These are phyloP conservation scores for Drosophila yooni DNA, from an alignment of 2,888 invertebrate genomes.

Conservation along the genomic window DNA sequence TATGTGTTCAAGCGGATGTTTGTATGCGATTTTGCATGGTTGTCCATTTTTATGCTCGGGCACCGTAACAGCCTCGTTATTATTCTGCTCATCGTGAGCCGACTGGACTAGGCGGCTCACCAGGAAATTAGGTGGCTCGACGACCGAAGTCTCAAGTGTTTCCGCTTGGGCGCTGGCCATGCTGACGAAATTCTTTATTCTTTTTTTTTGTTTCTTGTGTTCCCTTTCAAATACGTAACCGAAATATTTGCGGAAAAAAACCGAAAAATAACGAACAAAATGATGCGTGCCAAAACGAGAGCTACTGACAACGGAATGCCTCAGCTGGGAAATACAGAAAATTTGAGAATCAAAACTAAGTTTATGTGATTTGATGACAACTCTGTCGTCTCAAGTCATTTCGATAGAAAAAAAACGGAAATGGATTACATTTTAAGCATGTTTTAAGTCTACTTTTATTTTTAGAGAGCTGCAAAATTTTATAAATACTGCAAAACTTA, in stretches of 20 bases:
- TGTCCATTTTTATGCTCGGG: constrained; percentile 36
- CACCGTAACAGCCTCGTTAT: constrained; percentile 10
- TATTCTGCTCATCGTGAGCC: constrained; percentile 16
- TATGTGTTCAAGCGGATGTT: constrained; percentile 68
- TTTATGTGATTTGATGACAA: not conserved
- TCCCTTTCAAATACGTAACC: constrained; percentile 22
- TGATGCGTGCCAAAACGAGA: constrained; percentile 61
- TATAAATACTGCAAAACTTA: constrained; percentile 71
- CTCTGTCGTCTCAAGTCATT: not conserved
- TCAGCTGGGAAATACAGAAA: not conserved
- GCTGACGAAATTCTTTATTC: not conserved
- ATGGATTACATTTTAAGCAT: not conserved
- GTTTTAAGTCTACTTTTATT: constrained; percentile 47
- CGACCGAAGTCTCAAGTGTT: constrained; percentile 38
- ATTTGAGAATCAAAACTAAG: constrained; percentile 24
- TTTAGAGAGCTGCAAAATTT: constrained; percentile 35
- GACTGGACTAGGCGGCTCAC: constrained; percentile 38
- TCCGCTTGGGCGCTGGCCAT: constrained; percentile 60
- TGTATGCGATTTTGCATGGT: constrained; percentile 53
- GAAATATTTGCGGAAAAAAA: constrained; percentile 48
- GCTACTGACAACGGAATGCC: constrained; percentile 47
- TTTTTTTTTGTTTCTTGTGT: not conserved
- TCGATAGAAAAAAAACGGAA: not conserved
- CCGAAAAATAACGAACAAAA: constrained; percentile 65
- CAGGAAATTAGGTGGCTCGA: constrained; percentile 38